Evolutionary conservation across 2,113 vertebrate genomes (phyloP), one percentile per base, ranked within the genome.

Genomic region (Toxotes chatareus): DNA sequence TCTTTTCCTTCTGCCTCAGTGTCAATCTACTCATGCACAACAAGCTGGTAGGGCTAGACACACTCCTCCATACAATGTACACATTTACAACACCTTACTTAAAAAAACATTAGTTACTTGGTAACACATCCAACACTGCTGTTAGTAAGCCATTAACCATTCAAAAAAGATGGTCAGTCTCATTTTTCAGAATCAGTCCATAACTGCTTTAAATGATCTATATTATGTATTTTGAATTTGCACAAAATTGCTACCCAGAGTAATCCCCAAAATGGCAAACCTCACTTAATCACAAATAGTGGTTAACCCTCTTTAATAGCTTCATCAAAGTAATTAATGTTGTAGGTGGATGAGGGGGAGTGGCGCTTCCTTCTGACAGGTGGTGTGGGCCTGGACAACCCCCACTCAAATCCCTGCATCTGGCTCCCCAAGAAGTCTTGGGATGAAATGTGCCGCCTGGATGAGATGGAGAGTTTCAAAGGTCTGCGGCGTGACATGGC

Each of bases 331-430:
- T 71, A 38, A 64, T 63, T 57, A 21, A 34, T 84, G 55, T 78
- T 36, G 10, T 60, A 97, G 97, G 89, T 98, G 84, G 92, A 97
- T 66, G 95, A 96, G 72, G 49, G 46, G 0, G 96, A 98, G 69
- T 97, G 97, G 97, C 94, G 93, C 34, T 98, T 98, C 91, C 94
- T 98, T 68, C 90, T 98, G 49, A 98, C 96, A 1, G 96, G 96
- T 0, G 96, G 97, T 9, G 96, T 96, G 44, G 96, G 97, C 13
- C 92, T 98, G 84, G 96, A 97, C 61, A 99, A 97, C 61, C 96
- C 95, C 7, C 84, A 95, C 57, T 23, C 94, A 4, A 97, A 97
- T 73, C 96, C 97, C 13, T 97, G 95, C 82, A 91, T 90, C 5
- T 97, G 97, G 97, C 95, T 99, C 68, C 95, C 96, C 47, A 94